Conservation (phyloP, 2,113 vertebrate genomes). For the Erythrocebus patas region DNA sequence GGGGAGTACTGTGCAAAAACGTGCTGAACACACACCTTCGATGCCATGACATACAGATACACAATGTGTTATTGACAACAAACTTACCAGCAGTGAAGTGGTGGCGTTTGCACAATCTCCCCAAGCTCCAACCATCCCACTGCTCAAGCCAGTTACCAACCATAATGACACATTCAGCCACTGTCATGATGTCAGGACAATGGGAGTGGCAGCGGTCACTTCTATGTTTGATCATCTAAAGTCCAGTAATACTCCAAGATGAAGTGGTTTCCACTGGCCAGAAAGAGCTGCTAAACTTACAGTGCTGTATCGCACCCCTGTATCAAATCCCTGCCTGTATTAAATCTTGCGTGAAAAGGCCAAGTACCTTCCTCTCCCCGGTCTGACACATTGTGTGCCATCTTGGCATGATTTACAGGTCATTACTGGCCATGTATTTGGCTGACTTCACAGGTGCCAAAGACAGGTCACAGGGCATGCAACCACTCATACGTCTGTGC, state of each 20-base stretch:
- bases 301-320: not conserved
- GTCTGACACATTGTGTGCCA: not conserved
- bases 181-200: not conserved
- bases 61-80: not conserved
- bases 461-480: not conserved
- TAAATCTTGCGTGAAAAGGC: not conserved
- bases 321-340: not conserved
- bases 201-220: not conserved
- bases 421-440: not conserved
- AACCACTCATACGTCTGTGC: not conserved
- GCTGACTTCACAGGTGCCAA: not conserved
- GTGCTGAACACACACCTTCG: not conserved
- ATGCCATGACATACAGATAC: fast-evolving
- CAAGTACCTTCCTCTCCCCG: not conserved
- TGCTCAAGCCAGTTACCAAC: not conserved
- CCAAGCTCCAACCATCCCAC: not conserved
- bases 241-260: not conserved
- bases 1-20: not conserved
- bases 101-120: not conserved
- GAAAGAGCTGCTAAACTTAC: not conserved
- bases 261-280: not conserved
- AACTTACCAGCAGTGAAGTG: not conserved
- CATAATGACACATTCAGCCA: not conserved
- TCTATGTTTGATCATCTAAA: not conserved
- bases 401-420: not conserved